Conservation (phyloP, 1,140 invertebrate genomes). For the Pseudomyrmex concolor region DNA sequence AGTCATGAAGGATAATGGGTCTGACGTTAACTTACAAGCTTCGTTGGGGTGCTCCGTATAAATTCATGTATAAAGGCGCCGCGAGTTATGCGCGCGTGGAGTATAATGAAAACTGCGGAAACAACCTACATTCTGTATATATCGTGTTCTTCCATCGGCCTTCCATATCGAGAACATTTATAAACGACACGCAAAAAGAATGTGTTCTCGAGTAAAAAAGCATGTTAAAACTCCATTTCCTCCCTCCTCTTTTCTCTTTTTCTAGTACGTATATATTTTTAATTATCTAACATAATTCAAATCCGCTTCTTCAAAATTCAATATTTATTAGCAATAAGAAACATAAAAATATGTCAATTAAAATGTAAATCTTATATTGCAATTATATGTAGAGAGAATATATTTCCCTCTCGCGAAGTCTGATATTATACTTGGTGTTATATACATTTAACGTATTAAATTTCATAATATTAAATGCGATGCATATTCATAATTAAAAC, state of each 20-base stretch:
- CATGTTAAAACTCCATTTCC: not conserved
- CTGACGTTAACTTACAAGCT: conserved; percentile 64
- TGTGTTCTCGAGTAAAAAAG: not conserved
- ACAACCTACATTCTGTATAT: conserved; percentile 48
- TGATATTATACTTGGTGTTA: no score
- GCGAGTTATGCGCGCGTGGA: conserved; percentile 54
- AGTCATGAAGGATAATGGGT: conserved; percentile 56
- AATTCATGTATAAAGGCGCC: conserved; percentile 56
- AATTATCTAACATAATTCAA: not conserved
- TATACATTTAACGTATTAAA: not conserved
- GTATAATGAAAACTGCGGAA: conserved; percentile 72
- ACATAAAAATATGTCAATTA: not conserved
- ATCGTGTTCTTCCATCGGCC: conserved; percentile 5
- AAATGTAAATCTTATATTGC: not conserved
- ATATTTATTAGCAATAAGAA: not conserved
- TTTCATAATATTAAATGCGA: not conserved
- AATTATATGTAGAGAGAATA: no score
- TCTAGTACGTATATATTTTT: not conserved
- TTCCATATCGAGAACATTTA: not conserved
- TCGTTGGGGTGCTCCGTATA: conserved; percentile 37
- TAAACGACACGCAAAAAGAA: not conserved
- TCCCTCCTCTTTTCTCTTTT: no score
- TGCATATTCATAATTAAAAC: not conserved
- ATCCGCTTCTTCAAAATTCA: not conserved
- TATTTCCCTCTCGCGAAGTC: no score